These are phyloP conservation scores for Teleopsis dalmanni DNA, from an alignment of 1,140 invertebrate species.

Conservation along the genomic window DNA sequence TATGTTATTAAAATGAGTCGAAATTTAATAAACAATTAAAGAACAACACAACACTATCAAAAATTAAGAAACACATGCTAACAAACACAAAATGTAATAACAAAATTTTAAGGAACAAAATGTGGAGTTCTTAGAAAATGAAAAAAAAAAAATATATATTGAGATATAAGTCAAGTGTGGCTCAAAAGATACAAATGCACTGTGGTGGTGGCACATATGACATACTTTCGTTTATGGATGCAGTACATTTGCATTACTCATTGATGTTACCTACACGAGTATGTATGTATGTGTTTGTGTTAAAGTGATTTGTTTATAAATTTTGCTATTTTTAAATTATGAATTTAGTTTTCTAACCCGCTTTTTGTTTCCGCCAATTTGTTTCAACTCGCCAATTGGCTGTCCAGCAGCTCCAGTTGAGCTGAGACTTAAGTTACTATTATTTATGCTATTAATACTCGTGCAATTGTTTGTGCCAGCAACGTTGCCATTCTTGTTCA, in stretches of 20 bases:
- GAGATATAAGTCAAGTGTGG: too few species aligned
- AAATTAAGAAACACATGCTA: too few species aligned
- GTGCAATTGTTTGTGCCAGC: constrained; percentile 6
- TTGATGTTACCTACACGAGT: neutral
- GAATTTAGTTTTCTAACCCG: constrained; percentile 13
- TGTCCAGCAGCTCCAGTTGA: constrained; percentile 2
- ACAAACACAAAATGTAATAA: too few species aligned
- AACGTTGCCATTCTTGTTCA: constrained; percentile 5
- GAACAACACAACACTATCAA: too few species aligned
- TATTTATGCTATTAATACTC: constrained; percentile 12
- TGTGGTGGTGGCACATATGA: too few species aligned
- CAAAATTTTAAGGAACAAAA: too few species aligned
- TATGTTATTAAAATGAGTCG: too few species aligned
- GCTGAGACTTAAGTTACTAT: neutral
- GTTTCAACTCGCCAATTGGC: constrained; percentile 16
- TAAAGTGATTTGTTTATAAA: neutral
- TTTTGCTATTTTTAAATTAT: neutral
- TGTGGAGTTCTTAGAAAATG: too few species aligned
- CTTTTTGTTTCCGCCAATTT: constrained; percentile 17
- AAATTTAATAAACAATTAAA: too few species aligned
- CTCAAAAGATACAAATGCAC: too few species aligned
- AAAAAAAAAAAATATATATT: too few species aligned
- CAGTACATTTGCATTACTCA: neutral
- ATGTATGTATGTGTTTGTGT: neutral
- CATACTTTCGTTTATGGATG: too few species aligned